Base-by-base conservation (phyloP, 2,113 vertebrate species). In the Barnardius zonarius region DNA sequence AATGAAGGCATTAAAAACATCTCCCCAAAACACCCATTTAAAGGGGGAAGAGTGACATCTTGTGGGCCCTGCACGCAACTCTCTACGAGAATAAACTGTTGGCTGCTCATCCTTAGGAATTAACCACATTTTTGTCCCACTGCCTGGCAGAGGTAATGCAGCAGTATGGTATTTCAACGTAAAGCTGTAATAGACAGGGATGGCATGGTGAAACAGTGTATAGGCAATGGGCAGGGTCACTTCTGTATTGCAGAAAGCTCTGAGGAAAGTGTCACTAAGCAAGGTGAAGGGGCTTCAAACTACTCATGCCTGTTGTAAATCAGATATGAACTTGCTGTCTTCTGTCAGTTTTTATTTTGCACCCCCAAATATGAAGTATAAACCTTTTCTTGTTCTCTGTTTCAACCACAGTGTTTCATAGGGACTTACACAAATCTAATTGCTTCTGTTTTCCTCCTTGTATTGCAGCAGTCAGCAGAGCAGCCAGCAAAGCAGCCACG, bases 401-500 rank as follows among this genome's bases (percentile, higher is more conserved):
- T 75, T 67, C 33, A 52, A 46, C 5, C 4, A 10, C 22, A 28
- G 13, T 31, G 17, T 43, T 70, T 30, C 3, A 4, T 5, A 54
- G 12, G 31, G 28, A 12, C 33, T 55, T 41, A 23, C 0, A 2
- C 6, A n/a, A 39, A 39, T 43, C 39, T 97, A 28, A 97, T 39
- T 17, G 72, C 28, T 79, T 52, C 9, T 79, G 43, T 92, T 61
- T 96, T 68, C 57, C 35, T 90, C 97, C 59, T 31, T 86, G 3
- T 35, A 35, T 86, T 95, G 7, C 96, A 99, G 98, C 97, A 98
- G 98, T 64, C 98, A 98, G 84, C 98, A 98, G 94, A 99, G 99
- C 95, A 99, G 99, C 96, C 98, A 98, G 95, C 99, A 99, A 59
- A 99, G 98, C 96, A 99, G 99, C 98, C 99, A 99, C 12, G 99